Base-by-base conservation (phyloP, 1,140 invertebrate species). In the Aricia agestis region DNA sequence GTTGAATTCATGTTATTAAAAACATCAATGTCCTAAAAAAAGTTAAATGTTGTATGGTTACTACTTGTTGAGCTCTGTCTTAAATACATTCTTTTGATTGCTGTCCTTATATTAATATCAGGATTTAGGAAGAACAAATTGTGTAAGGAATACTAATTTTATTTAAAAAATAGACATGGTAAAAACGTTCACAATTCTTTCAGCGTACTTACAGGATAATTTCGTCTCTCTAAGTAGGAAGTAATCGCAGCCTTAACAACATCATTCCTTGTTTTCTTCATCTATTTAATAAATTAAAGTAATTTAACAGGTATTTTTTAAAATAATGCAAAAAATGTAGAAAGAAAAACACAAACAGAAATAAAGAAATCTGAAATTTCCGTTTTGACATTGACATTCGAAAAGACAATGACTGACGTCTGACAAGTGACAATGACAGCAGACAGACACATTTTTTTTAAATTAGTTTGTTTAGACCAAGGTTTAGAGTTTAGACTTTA, bases 171-270 rank as follows among this genome's bases (percentile, higher is more conserved):
- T 36, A 36, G 36, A 6, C 6, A 36, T 36, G 36, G 36, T 36
- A 36, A 36, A 36, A 36, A 32, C 2, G 36, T 36, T 36, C 5
- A 36, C 6, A 36, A 7, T 9, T 7, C 2, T 36, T 36, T 36
- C 36, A 36, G 36, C 36, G 25, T 77, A 83, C 83, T 84, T 77
- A 92, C 92, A 58, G 92, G 91, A 78, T 92, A 92, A 73, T 92
- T 92, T 70, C 92, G 79, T 17, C 91, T 83, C 79, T 92, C 91
- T 83, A 92, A 82, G 82, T 92, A 92, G 72, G 91, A 92, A 76
- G 86, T 83, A 80, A 92, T 86, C 70, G 91, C 92, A 57, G 90
- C 90, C 79, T 91, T 92, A 77, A 92, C 84, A 57, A 90, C 87
- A 84, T 92, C 92, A 79, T 90, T 90, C 82, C 88, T 83, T 73